Base-by-base conservation (phyloP, 2,113 vertebrate genomes). In the Turdus rufiventris region DNA sequence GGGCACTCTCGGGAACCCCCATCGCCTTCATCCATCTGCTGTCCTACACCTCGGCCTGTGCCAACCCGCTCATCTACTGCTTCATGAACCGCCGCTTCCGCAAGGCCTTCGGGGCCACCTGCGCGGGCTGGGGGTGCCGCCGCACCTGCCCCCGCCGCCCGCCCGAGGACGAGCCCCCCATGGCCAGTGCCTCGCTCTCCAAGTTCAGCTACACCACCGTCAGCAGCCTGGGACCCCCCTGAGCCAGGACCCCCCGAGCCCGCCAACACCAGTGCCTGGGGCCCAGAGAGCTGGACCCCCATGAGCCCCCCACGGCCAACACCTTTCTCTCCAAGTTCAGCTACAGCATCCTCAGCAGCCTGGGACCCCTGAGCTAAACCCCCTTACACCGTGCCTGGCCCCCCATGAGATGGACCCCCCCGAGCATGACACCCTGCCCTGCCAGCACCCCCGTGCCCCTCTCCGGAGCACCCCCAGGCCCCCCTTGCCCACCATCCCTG, bases 51-150 rank as follows among this genome's bases (percentile, higher is more conserved):
- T 99, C 99, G 0, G 98, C 99, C 77, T 99, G 99, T 6, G 97
- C 99, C 97, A 99, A 99, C 96, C 99, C 99, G 5, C 97, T 99
- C 42, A 98, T 99, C 97, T 99, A 99, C 98, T 99, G 99, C 97
- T 99, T 99, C 98, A 99, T 99, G 99, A 99, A 99, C 98, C 99
- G 98, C 12, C 99, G 99, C 31, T 99, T 99, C 96, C 99, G 99
- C 72, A 98, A 98, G 66, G 99, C 99, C 33, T 98, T 98, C 25
- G 88, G 98, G 9, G 76, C 98, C 88, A 99, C 99, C 0, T 99
- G 99, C 16, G 96, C 98, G 3, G 97, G 98, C 96, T 43, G 76
- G 85, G 60, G 67, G 2, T 99, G 98, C 70, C 89, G 95, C 16
- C 84, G 93, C 0, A 74, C 97, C 40, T 98, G 96, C 47, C 91